These are phyloP conservation scores for Acanthopleura granulata DNA, from an alignment of 2,888 invertebrate genomes.

Conservation along the genomic window DNA sequence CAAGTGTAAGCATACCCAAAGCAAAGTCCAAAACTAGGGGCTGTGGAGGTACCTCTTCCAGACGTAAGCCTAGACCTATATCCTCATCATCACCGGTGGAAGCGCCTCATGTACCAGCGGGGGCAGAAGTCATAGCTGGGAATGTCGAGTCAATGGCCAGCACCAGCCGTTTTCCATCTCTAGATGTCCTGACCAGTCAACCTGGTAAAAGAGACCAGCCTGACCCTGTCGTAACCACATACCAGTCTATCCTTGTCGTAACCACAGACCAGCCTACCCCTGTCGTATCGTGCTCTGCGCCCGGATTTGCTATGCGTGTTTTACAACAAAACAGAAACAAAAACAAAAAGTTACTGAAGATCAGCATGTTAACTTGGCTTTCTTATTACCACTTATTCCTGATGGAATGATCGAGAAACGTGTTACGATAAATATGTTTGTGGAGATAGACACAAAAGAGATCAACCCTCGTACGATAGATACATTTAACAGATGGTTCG, in stretches of 20 bases:
- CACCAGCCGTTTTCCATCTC: too few relatives aligned
- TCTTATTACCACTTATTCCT: neutral
- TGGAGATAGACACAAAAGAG: neutral
- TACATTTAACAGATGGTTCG: neutral
- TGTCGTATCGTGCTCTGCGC: neutral
- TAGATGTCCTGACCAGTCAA: too few relatives aligned
- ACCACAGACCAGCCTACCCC: neutral
- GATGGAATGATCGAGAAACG: neutral
- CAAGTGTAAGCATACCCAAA: too few relatives aligned
- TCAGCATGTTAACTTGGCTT: neutral
- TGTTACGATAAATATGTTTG: neutral
- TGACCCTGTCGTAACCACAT: neutral
- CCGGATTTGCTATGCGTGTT: neutral
- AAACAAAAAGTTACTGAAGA: neutral
- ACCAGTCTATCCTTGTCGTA: neutral
- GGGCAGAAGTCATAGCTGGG: too few relatives aligned
- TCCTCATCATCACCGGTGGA: too few relatives aligned
- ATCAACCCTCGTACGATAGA: neutral
- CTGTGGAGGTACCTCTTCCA: too few relatives aligned
- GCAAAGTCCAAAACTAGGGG: too few relatives aligned
- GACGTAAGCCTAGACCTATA: too few relatives aligned
- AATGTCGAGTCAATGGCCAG: too few relatives aligned
- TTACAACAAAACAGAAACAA: too few relatives aligned
- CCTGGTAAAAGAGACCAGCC: neutral
- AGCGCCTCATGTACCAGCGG: too few relatives aligned